Conservation (phyloP, 1,140 invertebrate genomes). For the Fopius arisanus region DNA sequence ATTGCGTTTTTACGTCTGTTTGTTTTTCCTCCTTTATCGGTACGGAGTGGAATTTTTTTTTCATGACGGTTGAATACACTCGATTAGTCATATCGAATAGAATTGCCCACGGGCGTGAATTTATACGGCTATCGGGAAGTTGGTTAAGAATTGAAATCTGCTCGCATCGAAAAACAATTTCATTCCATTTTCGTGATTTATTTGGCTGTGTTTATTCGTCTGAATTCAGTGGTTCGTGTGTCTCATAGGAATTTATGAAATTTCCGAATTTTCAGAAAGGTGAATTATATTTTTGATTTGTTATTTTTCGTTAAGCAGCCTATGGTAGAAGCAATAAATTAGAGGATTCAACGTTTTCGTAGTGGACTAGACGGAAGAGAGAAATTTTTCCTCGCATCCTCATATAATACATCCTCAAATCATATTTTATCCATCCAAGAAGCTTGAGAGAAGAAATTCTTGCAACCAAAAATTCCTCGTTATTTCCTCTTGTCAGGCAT, state of each 20-base stretch:
- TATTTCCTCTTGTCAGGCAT: background rate
- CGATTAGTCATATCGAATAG: too few relatives aligned
- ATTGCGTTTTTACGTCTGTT: background rate
- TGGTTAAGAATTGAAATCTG: too few relatives aligned
- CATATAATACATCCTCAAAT: background rate
- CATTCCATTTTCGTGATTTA: too few relatives aligned
- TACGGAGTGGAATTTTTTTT: background rate
- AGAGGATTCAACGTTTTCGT: background rate
- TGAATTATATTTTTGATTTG: too few relatives aligned
- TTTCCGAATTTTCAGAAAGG: too few relatives aligned
- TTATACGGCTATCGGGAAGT: too few relatives aligned
- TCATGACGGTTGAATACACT: background rate
- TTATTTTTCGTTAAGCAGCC: background rate
- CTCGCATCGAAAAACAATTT: too few relatives aligned
- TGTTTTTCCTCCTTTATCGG: background rate
- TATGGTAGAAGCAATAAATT: background rate
- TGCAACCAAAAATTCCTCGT: background rate
- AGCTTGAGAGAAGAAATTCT: background rate
- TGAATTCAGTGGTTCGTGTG: too few relatives aligned
- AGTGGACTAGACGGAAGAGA: background rate
- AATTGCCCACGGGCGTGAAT: too few relatives aligned
- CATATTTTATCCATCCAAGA: background rate
- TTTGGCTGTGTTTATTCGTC: too few relatives aligned
- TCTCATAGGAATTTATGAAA: too few relatives aligned
- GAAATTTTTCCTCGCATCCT: background rate